These are phyloP conservation scores for Argyresthia albistria DNA, from an alignment of 2,888 invertebrate species.

Conservation along the genomic window DNA sequence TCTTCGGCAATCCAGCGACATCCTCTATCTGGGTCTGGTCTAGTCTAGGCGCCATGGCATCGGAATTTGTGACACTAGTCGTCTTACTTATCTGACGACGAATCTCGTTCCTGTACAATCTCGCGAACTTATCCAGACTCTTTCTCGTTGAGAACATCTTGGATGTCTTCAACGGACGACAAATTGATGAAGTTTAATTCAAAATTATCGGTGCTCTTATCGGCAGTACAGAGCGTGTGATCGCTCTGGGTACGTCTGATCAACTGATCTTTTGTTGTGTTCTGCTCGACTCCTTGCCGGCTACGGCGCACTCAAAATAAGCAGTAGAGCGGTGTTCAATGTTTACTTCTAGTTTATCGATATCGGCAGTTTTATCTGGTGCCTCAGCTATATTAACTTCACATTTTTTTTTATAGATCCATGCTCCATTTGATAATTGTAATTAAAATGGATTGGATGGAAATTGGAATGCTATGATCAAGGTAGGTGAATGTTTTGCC, in stretches of 20 bases:
- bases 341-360: constrained; percentile 61
- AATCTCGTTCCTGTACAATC: constrained; percentile 55
- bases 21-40: constrained; percentile 56
- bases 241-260: constrained; percentile 35
- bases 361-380: constrained; percentile 8
- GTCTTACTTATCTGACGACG: constrained; percentile 74
- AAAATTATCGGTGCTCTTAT: constrained; percentile 10
- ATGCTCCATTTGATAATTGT: too few relatives aligned
- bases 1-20: constrained; percentile 41
- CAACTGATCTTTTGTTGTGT: constrained; percentile 66
- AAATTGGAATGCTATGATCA: too few relatives aligned
- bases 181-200: constrained; percentile 18
- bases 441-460: too few relatives aligned
- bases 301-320: constrained; percentile 40
- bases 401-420: neutral
- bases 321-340: constrained; percentile 35
- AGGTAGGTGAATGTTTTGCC: too few relatives aligned
- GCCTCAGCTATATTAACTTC: neutral
- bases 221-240: constrained; percentile 23
- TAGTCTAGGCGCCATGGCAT: constrained; percentile 67
- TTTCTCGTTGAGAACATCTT: constrained; percentile 58
- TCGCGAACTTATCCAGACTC: constrained; percentile 47
- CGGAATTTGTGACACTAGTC: constrained; percentile 73
- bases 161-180: neutral
- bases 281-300: constrained; percentile 45